Evolutionary conservation across 1,140 invertebrate species (phyloP), one percentile per base, ranked within the genome.

Genomic region (Neuroterus valhalla): DNA sequence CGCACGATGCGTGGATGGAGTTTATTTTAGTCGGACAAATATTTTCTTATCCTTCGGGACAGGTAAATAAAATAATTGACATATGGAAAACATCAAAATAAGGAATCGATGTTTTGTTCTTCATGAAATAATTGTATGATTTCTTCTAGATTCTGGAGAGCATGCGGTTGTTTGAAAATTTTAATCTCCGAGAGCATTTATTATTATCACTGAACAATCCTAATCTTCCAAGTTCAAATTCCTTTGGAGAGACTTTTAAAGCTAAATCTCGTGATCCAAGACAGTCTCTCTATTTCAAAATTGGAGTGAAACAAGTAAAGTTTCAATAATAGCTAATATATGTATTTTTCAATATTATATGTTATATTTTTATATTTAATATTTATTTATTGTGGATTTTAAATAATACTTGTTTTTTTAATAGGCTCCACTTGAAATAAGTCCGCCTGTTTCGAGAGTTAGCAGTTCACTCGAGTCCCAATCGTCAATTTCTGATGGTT

Each of bases 1-100:
- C 82, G 46, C 82, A 90, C 2, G 91, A 93, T 83, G 87, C 90
- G 21, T 94, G 93, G 93, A 91, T 94, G 70, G 91, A 92, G 66
- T 94, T 94, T 83, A 81, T 93, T 43, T 82, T 94, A 38, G 93
- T 93, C 68, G 90, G 90, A 11, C 91, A 94, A 73, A 90, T 93
- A 11, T 93, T 93, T 81, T 86, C 91, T 69, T 94, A 94, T 86
- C 92, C 93, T 2, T 70, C 90, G 15, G 80, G 90, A 12, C 91
- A 93, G 84, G 91, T 94, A 86, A 70, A 48, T 31, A 70, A 17
- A 23, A 12, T 15, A 50, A 42, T 68, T 19, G 15, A 71, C 44
- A 48, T 66, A 43, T 50, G 15, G 26, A 62, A 62, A 62, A 8
- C 31, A 38, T 38, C 31, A 5, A 8, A 8, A 38, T 38, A 38